These are phyloP conservation scores for Callyntrura sp. DNA, from an alignment of 2,888 invertebrate genomes.

Conservation along the genomic window DNA sequence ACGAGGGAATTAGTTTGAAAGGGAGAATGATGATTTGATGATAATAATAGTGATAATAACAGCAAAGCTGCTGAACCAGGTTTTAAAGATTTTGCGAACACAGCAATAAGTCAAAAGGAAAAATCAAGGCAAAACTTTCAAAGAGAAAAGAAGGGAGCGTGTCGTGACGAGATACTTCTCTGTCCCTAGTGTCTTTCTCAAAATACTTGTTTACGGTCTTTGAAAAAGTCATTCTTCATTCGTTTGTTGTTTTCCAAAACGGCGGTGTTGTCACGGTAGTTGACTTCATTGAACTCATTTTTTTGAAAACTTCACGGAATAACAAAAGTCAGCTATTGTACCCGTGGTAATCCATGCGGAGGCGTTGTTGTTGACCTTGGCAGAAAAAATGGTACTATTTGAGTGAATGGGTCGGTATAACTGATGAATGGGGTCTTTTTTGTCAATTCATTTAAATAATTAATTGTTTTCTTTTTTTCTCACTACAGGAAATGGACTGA, in stretches of 20 bases:
- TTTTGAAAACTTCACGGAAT: too few relatives aligned
- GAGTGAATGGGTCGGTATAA: background rate
- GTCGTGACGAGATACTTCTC: constrained; percentile 50
- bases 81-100: constrained; percentile 25
- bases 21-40: constrained; percentile 17
- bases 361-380: too few relatives aligned
- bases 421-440: background rate
- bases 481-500: constrained; percentile 72
- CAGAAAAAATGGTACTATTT: background rate
- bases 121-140: background rate
- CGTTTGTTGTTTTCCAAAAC: constrained; percentile 43
- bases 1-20: constrained; percentile 10
- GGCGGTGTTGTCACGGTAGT: constrained; percentile 62
- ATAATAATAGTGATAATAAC: constrained; percentile 15
- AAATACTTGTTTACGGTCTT: too few relatives aligned
- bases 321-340: too few relatives aligned
- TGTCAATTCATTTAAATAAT: background rate
- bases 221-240: too few relatives aligned
- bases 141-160: constrained; percentile 23
- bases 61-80: background rate
- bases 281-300: constrained; percentile 64
- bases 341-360: too few relatives aligned
- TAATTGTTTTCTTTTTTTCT: background rate
- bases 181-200: too few relatives aligned
- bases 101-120: background rate